Base-by-base conservation (phyloP, 2,797 vertebrate species). In the Crenuchus spilurus region DNA sequence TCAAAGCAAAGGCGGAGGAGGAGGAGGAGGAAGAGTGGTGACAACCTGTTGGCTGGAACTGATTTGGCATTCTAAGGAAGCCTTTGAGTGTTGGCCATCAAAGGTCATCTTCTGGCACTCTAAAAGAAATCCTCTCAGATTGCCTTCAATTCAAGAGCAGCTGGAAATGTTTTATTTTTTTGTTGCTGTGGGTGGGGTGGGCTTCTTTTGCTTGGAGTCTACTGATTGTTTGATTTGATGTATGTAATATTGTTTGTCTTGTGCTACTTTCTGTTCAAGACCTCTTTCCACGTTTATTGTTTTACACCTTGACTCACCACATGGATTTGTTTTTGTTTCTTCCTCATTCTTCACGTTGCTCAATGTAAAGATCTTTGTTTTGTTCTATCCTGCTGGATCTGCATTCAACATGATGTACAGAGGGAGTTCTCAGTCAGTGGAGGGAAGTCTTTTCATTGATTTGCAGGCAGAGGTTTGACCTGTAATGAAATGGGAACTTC, bases 131-230 rank as follows among this genome's bases (percentile, higher is more conserved):
- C 68, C 82, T 85, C 87, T 92, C 85, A 72, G 84, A 88, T 88
- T 85, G 90, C 90, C 88, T 91, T 92, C 83, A 80, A 78, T 89
- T 84, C 87, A 84, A 79, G 88, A 91, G 92, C 89, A 94, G 91
- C 91, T 92, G 87, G 81, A 91, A 88, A 82, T 46, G 14, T 49
- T 70, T 61, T 76, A 22, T 68, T 74, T 52, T 66, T 73, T 48
- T 11, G 63, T 67, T 64, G 13, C 31, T 39, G 46, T 39, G 13
- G 31, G 35, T 49, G 31, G 35, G 18, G 41, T 44, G 8, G 46
- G 58, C 28, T 66, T 57, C 39, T 28, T 41, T 63, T 28, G 33
- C 58, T 35, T 24, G 48, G 26, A 74, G 44, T 48, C 57, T 57
- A 13, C 20, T 61, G 20, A 46, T 44, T 18, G 6, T 31, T 41